Evolutionary conservation across 37 sponge, comb jelly and placozoan genomes (phyloP).

Genomic region (Mnemiopsis leidyi): DNA sequence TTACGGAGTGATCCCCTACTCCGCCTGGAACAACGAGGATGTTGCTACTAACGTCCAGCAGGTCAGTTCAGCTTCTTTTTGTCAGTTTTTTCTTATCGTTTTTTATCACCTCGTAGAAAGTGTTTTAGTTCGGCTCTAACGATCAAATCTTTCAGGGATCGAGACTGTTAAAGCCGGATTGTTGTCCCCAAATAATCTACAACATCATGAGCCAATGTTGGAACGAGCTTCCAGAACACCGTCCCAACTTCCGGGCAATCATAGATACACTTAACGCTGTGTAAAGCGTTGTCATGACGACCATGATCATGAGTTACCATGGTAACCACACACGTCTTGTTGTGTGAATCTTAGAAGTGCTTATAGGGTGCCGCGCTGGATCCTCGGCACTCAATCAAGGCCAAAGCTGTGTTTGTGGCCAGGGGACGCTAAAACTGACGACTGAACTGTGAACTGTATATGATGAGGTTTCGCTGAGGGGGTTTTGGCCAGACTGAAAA

Average conservation of each 20-base stretch:
- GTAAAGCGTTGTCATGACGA: neutral
- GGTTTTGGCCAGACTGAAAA: too few relatives aligned
- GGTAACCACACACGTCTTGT: neutral
- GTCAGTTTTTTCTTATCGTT: too few relatives aligned
- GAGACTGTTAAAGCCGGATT: conserved; percentile 5
- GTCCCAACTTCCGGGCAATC: conserved; percentile 16
- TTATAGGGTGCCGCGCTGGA: too few relatives aligned
- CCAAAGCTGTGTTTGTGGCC: too few relatives aligned
- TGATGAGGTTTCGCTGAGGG: too few relatives aligned
- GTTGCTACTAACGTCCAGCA: conserved; percentile 50
- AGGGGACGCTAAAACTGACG: too few relatives aligned
- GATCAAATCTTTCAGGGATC: conserved; percentile 54
- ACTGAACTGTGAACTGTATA: too few relatives aligned
- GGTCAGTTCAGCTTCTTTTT: too few relatives aligned
- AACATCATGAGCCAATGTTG: conserved; percentile 56
- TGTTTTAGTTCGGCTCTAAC: too few relatives aligned
- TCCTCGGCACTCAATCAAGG: too few relatives aligned
- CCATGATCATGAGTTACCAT: neutral
- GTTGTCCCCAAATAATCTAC: conserved; percentile 31
- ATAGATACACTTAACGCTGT: conserved; percentile 46
- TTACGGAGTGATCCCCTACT: conserved; percentile 63
- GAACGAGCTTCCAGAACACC: conserved; percentile 28
- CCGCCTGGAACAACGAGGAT: conserved; percentile 62
- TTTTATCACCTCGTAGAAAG: too few relatives aligned
- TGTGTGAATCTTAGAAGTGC: neutral